phyloP scores from a whole-genome alignment of 2,113 vertebrate genomes.

The Cygnus buccinator region DNA sequence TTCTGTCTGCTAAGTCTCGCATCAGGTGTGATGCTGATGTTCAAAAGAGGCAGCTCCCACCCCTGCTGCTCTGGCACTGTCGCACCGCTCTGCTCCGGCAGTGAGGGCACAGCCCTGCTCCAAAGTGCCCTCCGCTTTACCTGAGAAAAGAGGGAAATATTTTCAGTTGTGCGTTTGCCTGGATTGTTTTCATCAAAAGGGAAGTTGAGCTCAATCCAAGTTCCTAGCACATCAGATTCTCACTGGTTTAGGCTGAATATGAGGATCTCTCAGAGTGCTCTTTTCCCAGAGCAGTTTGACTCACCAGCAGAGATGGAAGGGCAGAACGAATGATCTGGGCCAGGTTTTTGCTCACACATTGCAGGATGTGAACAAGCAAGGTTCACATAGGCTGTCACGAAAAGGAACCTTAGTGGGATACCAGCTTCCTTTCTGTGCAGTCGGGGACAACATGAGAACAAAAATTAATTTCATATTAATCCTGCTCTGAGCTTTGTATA shows the following conservation, averaged over 20 bases:
- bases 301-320: conserved; percentile 12
- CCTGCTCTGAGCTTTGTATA: not conserved
- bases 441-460: not conserved
- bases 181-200: not conserved
- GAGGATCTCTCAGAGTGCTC: not conserved
- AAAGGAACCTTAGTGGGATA: not conserved
- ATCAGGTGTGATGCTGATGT: not conserved
- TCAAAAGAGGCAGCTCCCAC: not conserved
- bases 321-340: not conserved
- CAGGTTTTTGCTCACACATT: conserved; percentile 1
- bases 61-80: not conserved
- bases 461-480: not conserved
- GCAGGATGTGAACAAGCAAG: not conserved
- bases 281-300: conserved; percentile 33
- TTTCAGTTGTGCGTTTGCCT: not conserved
- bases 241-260: not conserved
- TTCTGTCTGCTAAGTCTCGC: not conserved
- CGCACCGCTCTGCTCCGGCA: fast-evolving
- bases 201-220: not conserved
- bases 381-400: not conserved
- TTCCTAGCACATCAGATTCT: not conserved
- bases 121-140: not conserved
- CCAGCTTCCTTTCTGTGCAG: not conserved
- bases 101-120: not conserved
- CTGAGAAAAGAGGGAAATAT: not conserved